Conservation (phyloP, 2,888 invertebrate genomes). For the Andricus quercusramuli region DNA sequence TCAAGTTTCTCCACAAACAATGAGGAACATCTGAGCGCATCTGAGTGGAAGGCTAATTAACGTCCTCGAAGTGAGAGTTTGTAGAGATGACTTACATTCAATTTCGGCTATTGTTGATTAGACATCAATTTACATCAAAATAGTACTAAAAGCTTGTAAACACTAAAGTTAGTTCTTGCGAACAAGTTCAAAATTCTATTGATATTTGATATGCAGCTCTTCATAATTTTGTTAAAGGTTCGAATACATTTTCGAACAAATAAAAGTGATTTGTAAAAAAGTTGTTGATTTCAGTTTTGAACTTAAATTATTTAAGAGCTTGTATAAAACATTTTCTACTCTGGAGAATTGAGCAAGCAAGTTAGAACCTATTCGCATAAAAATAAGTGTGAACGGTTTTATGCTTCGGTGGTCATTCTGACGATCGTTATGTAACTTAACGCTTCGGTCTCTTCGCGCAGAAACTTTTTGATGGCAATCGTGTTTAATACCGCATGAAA, state of each 20-base stretch:
- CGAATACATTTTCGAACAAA: too few species aligned
- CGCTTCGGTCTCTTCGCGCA: constrained; percentile 7
- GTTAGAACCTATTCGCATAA: constrained; percentile 8
- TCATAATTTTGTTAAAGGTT: too few species aligned
- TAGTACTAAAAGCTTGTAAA: not conserved
- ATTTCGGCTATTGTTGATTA: constrained; percentile 11
- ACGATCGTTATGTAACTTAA: constrained; percentile 36
- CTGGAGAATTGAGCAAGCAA: not conserved
- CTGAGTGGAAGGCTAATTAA: constrained; percentile 31
- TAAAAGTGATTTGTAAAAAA: too few species aligned
- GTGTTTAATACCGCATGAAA: constrained; percentile 17
- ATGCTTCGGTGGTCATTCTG: constrained; percentile 43
- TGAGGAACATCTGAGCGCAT: constrained; percentile 18
- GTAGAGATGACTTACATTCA: constrained; percentile 12
- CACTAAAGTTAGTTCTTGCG: not conserved
- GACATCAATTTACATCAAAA: not conserved
- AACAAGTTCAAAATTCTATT: not conserved
- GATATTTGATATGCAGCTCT: not conserved
- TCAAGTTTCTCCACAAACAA: constrained; percentile 27
- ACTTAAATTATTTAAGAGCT: too few species aligned
- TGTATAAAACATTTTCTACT: not conserved
- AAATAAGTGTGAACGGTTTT: constrained; percentile 45
- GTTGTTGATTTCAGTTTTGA: too few species aligned
- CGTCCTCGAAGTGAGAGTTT: constrained; percentile 25
- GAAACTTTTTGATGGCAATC: constrained; percentile 32